Base-by-base conservation (phyloP, 2,888 invertebrate genomes). In the Tortricodes alternella region DNA sequence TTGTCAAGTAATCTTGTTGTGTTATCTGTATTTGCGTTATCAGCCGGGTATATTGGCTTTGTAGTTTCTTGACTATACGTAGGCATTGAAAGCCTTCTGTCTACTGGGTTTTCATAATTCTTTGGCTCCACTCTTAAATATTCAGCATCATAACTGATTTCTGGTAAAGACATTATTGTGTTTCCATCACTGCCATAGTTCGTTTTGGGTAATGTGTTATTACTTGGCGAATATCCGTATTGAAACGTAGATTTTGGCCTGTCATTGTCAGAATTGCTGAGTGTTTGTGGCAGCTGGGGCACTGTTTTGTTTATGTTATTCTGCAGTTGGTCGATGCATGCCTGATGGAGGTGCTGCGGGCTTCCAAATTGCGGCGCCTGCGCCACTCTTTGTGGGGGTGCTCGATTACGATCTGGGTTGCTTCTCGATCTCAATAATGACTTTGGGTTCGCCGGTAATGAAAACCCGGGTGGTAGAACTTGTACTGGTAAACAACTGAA, bases 381-480 rank as follows among this genome's bases (percentile, higher is more conserved):
- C 29, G 63, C 60, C 23, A 63, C 62, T 59, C 67, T 72, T 46
- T 65, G 58, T 13, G 70, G 67, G 13, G 68, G 64, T 16, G 82
- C 82, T 60, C 72, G 78, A 2, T 78, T 68, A 46, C 71, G 70
- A 29, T 78, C 78, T 3, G 89, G 83, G 56, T 77, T 80, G 69
- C 85, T 89, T 61, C 91, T 80, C 13, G 85, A 83, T 64, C 88
- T 75, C 15, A 91, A 65, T 52, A 91, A 77, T 23, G 86, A 80
- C 68, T 90, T 95, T n/a, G 95, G 95, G 76, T 95, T 94, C 1
- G 93, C 88, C 29, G 95, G 95, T 58, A 95, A 92, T 65, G 93
- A 93, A 73, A 94, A 94, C 62, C 94, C 92, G 3, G 55, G 11
- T n/a, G 91, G 91, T 55, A 91, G 90, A 24, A 91, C 91, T 80